Conservation (phyloP, 2,797 vertebrate species). For the Enteromius radiatus region DNA sequence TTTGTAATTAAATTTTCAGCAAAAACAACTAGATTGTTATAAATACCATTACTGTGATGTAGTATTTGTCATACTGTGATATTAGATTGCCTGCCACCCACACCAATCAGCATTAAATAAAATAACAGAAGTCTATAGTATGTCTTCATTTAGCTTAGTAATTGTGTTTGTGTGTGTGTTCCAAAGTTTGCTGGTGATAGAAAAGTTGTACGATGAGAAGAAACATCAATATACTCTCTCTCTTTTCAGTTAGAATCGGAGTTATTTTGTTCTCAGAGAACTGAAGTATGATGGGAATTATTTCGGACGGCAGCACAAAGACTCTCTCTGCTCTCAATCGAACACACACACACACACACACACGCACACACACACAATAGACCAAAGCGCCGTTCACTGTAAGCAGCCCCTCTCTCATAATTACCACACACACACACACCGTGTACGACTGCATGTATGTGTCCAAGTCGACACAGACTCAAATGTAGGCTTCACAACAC, state of each 20-base stretch:
- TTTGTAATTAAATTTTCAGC: constrained; percentile 23
- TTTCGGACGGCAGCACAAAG: constrained; percentile 41
- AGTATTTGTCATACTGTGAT: constrained; percentile 1
- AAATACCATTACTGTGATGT: constrained; percentile 14
- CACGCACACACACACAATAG: constrained; percentile 12
- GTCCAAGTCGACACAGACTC: constrained; percentile 30
- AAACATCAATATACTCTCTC: constrained; percentile 17
- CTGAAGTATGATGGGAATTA: constrained; percentile 43
- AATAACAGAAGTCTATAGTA: not conserved
- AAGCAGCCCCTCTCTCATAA: constrained; percentile 30
- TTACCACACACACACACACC: constrained; percentile 19
- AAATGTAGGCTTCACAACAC: constrained; percentile 2
- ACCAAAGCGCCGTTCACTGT: constrained; percentile 9
- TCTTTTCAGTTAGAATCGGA: constrained; percentile 6
- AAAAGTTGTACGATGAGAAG: constrained; percentile 26
- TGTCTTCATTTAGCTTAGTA: constrained; percentile 23
- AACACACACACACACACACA: constrained; percentile 10
- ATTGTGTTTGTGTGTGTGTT: not conserved
- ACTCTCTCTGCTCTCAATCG: constrained; percentile 9
- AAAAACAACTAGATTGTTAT: constrained; percentile 31
- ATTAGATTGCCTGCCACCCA: constrained; percentile 8
- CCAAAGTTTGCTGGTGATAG: constrained; percentile 12
- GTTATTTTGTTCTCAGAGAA: constrained; percentile 39
- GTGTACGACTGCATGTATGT: constrained; percentile 3
- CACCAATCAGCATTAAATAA: constrained; percentile 33